Conservation (phyloP, 1,140 invertebrate species). For the Alviniconcha marisindica region DNA sequence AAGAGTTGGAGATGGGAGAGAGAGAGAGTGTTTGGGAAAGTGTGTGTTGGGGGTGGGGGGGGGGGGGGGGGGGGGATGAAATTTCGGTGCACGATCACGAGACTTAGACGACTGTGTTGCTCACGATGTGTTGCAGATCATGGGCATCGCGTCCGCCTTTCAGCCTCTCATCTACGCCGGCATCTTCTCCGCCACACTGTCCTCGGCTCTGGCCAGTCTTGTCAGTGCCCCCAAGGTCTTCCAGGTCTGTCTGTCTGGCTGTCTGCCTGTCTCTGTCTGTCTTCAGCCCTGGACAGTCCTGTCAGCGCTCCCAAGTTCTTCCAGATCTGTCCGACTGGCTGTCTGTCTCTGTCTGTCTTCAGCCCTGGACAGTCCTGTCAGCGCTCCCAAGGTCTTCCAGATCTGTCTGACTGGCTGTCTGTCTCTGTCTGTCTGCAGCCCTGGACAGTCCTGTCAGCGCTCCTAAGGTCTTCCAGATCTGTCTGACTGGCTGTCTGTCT, state of each 20-base stretch:
- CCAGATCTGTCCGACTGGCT: conserved; percentile 76
- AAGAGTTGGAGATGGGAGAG: not conserved
- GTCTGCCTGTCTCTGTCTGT: conserved; percentile 77
- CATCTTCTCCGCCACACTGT: conserved; percentile 97
- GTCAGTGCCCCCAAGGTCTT: conserved; percentile 90
- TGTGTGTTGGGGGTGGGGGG: not conserved
- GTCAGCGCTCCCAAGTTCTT: conserved; percentile 90
- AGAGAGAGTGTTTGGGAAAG: not conserved
- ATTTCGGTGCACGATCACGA: not conserved
- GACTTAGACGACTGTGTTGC: not conserved
- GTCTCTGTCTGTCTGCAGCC: conserved; percentile 91
- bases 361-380: conserved; percentile 84
- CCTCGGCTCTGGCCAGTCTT: conserved; percentile 95
- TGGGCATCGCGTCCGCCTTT: conserved; percentile 93
- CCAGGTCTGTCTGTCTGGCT: conserved; percentile 75
- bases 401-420: too few relatives aligned
- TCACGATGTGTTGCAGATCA: conserved; percentile 78
- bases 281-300: conserved; percentile 95
- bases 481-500: not conserved
- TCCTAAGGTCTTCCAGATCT: conserved; percentile 84
- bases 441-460: conserved; percentile 95
- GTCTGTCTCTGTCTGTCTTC: not conserved
- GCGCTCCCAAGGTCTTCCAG: too few relatives aligned
- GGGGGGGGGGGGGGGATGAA: not conserved
- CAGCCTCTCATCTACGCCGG: conserved; percentile 95